phyloP scores from a whole-genome alignment of 2,797 vertebrate genomes.

The Taenioides sp. region DNA sequence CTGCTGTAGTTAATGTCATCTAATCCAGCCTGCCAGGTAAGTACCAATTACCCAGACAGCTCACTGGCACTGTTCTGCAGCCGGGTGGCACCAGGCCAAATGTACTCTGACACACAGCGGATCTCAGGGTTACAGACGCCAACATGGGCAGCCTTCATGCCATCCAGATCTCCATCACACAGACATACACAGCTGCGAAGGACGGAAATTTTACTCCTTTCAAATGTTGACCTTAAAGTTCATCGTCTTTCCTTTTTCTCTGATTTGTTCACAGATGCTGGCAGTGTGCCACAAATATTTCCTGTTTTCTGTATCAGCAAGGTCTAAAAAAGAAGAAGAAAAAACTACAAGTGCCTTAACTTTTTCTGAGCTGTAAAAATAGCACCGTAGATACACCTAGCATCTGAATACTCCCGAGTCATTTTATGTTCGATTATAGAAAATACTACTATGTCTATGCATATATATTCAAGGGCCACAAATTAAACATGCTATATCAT shows the following conservation, averaged over 20 bases:
- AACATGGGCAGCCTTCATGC: constrained; percentile 28
- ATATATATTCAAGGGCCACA: not conserved
- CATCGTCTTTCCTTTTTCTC: constrained; percentile 42
- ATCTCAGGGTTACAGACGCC: constrained; percentile 32
- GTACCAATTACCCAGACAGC: constrained; percentile 74
- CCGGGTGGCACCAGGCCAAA: constrained; percentile 64
- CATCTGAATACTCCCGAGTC: not conserved
- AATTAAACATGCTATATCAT: constrained; percentile 6
- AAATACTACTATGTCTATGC: not conserved
- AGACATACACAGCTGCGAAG: constrained; percentile 25
- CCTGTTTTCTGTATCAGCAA: constrained; percentile 46
- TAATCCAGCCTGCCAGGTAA: constrained; percentile 73
- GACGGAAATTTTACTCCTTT: constrained; percentile 14
- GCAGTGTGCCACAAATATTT: constrained; percentile 61
- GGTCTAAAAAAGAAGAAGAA: not conserved
- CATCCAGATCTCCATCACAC: constrained; percentile 22
- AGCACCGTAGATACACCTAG: constrained; percentile 1
- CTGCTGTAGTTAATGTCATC: constrained; percentile 65
- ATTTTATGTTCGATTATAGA: not conserved
- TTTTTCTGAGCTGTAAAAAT: constrained; percentile 28
- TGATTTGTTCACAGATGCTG: constrained; percentile 51
- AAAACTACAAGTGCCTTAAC: constrained; percentile 47
- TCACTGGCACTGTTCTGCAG: constrained; percentile 56
- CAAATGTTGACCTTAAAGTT: constrained; percentile 51
- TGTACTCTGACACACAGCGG: constrained; percentile 30